A percentile compares a stretch with the other conserved stretches of the same genome.
Evolutionary conservation across 2,797 vertebrate genomes (phyloP).

Genomic region (Crocidura indochinensis): DNA sequence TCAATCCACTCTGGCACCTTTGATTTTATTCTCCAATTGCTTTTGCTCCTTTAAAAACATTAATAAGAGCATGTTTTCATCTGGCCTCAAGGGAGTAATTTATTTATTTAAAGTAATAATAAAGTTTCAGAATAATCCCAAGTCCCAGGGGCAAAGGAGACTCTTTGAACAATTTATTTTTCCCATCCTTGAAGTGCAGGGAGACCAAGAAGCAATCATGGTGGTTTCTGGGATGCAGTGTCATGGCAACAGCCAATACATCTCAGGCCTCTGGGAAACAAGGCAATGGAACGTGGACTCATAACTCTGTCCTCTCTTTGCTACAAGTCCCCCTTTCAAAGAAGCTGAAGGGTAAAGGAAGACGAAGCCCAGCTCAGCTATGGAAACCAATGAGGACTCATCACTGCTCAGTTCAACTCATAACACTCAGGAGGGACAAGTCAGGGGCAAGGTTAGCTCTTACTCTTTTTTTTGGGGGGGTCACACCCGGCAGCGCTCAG

Average conservation of each 20-base stretch:
- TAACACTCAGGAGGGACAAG: background rate
- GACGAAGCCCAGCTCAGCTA: background rate
- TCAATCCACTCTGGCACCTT: conserved; percentile 83
- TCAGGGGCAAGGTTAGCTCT: background rate
- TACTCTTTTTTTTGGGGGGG: too few species aligned
- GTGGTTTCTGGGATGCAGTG: conserved; percentile 57
- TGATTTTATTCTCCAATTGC: conserved; percentile 82
- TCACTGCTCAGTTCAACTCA: background rate
- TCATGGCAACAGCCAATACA: conserved; percentile 64
- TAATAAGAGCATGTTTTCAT: conserved; percentile 85
- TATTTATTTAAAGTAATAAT: conserved; percentile 87
- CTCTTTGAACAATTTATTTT: conserved; percentile 84
- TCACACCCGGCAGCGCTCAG: too few species aligned
- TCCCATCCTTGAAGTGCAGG: conserved; percentile 82
- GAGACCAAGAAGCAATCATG: conserved; percentile 49
- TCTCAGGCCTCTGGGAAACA: conserved; percentile 6
- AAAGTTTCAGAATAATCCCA: conserved; percentile 83
- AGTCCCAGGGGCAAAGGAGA: conserved; percentile 65
- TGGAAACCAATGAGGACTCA: background rate
- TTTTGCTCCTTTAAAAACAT: conserved; percentile 76
- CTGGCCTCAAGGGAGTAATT: conserved; percentile 83
- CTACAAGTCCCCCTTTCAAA: background rate
- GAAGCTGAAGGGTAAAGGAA: background rate
- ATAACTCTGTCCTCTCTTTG: conserved; percentile 33
- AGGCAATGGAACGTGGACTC: background rate